phyloP scores from a whole-genome alignment of 37 sponge, comb jelly and placozoan species.

The Haliclona indistincta region DNA sequence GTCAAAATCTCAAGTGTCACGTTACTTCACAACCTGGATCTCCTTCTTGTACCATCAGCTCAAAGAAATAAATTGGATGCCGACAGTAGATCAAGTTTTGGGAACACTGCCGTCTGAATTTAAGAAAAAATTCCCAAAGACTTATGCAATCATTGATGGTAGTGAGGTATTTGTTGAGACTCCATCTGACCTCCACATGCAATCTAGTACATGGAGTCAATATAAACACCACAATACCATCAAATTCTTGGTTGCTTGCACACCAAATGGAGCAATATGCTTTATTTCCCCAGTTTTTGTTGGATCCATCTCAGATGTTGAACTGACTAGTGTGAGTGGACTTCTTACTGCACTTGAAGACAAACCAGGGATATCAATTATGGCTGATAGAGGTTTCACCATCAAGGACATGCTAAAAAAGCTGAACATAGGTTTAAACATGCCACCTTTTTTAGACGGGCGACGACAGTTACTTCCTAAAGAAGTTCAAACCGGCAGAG shows the following conservation, averaged over 20 bases:
- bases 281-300: slow-evolving; percentile 22
- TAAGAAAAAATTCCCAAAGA: slow-evolving; percentile 9
- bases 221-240: slow-evolving; percentile 36
- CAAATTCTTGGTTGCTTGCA: slow-evolving; percentile 19
- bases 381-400: slow-evolving; percentile 43
- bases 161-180: slow-evolving; percentile 27
- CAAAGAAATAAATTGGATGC: slow-evolving; percentile 17
- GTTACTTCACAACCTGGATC: slow-evolving; percentile 10
- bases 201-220: slow-evolving; percentile 21
- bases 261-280: slow-evolving; percentile 27
- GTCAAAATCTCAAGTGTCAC: background rate
- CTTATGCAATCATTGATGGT: slow-evolving; percentile 33
- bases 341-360: slow-evolving; percentile 16
- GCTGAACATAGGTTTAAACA: slow-evolving; percentile 16
- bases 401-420: slow-evolving; percentile 19
- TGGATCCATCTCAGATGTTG: slow-evolving; percentile 28
- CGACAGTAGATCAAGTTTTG: slow-evolving; percentile 3
- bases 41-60: slow-evolving; percentile 13
- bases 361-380: slow-evolving; percentile 24
- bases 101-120: slow-evolving; percentile 19
- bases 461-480: slow-evolving; percentile 1
- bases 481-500: slow-evolving; percentile 11
- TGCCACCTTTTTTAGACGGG: slow-evolving; percentile 19
- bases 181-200: slow-evolving; percentile 28
- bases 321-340: slow-evolving; percentile 3